These are phyloP conservation scores for Cottoperca gobio DNA, from an alignment of 2,797 vertebrate genomes.

Conservation along the genomic window DNA sequence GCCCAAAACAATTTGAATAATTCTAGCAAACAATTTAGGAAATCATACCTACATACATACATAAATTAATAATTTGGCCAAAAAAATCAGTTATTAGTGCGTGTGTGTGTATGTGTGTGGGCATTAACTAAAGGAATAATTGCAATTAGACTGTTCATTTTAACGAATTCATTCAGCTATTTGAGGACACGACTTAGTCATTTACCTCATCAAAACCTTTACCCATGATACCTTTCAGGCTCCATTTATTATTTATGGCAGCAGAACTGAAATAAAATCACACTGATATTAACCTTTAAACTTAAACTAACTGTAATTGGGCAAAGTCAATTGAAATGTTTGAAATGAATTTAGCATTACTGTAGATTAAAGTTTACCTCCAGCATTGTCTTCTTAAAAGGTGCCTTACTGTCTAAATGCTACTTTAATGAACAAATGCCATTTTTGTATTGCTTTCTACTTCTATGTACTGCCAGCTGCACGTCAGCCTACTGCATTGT, in stretches of 20 bases:
- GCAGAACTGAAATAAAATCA: conserved; percentile 5
- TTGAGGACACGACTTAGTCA: neutral
- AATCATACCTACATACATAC: neutral
- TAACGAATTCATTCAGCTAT: neutral
- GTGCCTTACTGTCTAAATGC: conserved; percentile 19
- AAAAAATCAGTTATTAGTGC: neutral
- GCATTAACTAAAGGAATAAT: neutral
- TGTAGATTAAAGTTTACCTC: neutral
- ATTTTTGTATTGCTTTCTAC: conserved; percentile 39
- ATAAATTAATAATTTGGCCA: neutral
- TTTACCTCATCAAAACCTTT: neutral
- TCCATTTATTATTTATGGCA: conserved; percentile 30
- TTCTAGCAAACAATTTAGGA: neutral
- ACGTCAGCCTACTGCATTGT: conserved; percentile 4
- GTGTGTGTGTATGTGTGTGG: neutral
- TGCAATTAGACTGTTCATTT: neutral
- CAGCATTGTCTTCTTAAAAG: neutral
- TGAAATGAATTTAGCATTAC: neutral
- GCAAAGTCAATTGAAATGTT: conserved; percentile 48
- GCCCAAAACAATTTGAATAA: neutral
- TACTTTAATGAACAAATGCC: conserved; percentile 25
- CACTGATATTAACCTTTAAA: conserved; percentile 16
- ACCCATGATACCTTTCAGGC: neutral
- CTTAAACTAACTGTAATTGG: conserved; percentile 16
- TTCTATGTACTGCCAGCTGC: neutral